Percentiles rank a stretch among this genome's conserved stretches.
These are phyloP conservation scores for Eulithis testata DNA, from an alignment of 2,888 invertebrate genomes.

Conservation along the genomic window DNA sequence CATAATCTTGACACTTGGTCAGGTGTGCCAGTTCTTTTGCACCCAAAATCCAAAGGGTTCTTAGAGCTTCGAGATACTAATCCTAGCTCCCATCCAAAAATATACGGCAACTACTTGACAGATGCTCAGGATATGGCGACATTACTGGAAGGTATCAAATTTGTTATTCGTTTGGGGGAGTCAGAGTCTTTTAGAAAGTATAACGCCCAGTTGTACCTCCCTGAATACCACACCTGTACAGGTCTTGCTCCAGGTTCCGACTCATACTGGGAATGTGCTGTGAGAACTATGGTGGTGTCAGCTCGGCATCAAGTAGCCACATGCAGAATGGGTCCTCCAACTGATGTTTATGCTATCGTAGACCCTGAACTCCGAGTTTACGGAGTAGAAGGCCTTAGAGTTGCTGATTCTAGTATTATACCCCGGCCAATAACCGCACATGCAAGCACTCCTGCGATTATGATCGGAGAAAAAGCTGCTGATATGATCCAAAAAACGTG, in stretches of 20 bases:
- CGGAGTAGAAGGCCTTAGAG: constrained; percentile 85
- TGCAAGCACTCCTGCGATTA: constrained; percentile 87
- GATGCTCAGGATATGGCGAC: constrained; percentile 86
- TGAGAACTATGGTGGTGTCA: constrained; percentile 82
- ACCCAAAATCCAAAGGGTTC: constrained; percentile 90
- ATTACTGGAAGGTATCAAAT: constrained; percentile 85
- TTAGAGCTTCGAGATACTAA: constrained; percentile 89
- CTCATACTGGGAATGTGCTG: constrained; percentile 89
- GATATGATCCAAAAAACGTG: constrained; percentile 86
- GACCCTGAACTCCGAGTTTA: constrained; percentile 86
- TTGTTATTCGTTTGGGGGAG: constrained; percentile 83
- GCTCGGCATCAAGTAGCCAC: constrained; percentile 87
- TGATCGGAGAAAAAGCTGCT: constrained; percentile 90
- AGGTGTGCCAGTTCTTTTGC: constrained; percentile 88
- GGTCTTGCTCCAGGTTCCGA: constrained; percentile 81
- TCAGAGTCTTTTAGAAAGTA: constrained; percentile 86
- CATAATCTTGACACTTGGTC: constrained; percentile 85
- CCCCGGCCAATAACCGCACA: constrained; percentile 87
- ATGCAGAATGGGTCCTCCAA: constrained; percentile 88
- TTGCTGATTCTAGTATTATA: constrained; percentile 89
- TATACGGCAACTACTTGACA: constrained; percentile 92
- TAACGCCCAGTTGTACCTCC: constrained; percentile 79
- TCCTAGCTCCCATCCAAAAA: constrained; percentile 89
- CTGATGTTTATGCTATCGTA: constrained; percentile 87
- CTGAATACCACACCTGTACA: constrained; percentile 82